A percentile compares a stretch with the other conserved stretches of the same genome.
Evolutionary conservation across 2,113 vertebrate genomes (phyloP).

Genomic region (Laterallus jamaicensis): DNA sequence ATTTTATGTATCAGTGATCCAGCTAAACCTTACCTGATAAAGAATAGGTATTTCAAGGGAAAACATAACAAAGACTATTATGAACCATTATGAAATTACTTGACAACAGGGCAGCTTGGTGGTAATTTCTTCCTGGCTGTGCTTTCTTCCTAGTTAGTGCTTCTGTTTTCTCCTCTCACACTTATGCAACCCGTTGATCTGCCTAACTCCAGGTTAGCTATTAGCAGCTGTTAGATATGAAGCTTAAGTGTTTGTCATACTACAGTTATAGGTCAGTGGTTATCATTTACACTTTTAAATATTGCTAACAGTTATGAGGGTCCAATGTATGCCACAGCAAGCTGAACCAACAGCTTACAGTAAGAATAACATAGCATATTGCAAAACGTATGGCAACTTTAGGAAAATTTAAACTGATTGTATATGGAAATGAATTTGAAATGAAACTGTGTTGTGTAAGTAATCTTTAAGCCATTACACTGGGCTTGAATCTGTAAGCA

Average conservation of each 20-base stretch:
- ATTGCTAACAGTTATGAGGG: background rate
- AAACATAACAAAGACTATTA: background rate
- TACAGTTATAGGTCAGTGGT: background rate
- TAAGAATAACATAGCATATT: background rate
- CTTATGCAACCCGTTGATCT: background rate
- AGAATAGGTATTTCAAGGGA: background rate
- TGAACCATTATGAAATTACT: background rate
- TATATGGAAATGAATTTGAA: background rate
- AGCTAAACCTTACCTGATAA: background rate
- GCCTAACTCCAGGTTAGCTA: background rate
- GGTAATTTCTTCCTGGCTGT: background rate
- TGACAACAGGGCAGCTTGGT: background rate
- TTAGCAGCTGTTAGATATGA: background rate
- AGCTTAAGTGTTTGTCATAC: background rate
- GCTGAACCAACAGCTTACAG: background rate
- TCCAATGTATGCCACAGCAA: background rate
- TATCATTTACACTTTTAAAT: background rate
- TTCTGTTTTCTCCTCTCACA: background rate
- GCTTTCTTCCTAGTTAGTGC: background rate
- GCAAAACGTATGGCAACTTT: background rate
- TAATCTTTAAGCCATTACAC: background rate
- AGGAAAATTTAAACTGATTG: background rate
- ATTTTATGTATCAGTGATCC: rapidly evolving
- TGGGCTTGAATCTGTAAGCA: background rate
- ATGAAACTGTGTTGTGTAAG: background rate